Percentiles rank a stretch among this genome's conserved stretches.
These are phyloP conservation scores for Thyatira batis DNA, from an alignment of 2,888 invertebrate genomes.

Conservation along the genomic window DNA sequence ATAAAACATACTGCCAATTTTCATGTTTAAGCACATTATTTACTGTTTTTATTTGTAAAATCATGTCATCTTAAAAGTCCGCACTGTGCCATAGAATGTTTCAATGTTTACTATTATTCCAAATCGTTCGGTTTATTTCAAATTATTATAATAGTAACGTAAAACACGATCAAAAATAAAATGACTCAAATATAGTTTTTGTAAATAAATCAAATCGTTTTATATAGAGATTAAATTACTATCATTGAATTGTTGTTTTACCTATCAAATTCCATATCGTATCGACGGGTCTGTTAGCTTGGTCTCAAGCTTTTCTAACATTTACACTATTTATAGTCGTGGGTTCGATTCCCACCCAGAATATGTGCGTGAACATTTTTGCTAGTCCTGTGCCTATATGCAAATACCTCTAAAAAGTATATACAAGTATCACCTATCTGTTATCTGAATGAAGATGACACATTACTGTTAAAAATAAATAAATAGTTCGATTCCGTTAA, in stretches of 20 bases:
- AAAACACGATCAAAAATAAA: constrained; percentile 9
- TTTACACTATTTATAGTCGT: too few relatives aligned
- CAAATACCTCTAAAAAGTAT: too few relatives aligned
- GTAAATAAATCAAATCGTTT: constrained; percentile 70
- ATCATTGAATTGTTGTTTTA: constrained; percentile 52
- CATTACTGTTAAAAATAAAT: too few relatives aligned
- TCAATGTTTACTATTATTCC: constrained; percentile 12
- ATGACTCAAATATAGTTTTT: constrained; percentile 22
- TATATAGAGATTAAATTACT: constrained; percentile 74
- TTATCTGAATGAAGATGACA: too few relatives aligned
- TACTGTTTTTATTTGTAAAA: constrained; percentile 17
- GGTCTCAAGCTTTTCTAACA: too few relatives aligned
- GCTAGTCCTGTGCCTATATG: too few relatives aligned
- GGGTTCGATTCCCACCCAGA: constrained; percentile 1
- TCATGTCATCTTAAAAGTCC: constrained; percentile 31
- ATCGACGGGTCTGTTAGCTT: too few relatives aligned
- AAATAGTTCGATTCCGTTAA: too few relatives aligned
- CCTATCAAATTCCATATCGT: constrained; percentile 18
- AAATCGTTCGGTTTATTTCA: constrained; percentile 4
- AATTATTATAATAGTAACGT: constrained; percentile 4
- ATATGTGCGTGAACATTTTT: constrained; percentile 1
- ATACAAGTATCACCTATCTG: too few relatives aligned
- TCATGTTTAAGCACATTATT: constrained; percentile 28
- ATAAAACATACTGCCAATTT: constrained; percentile 56
- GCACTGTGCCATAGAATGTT: constrained; percentile 63